phyloP scores from a whole-genome alignment of 2,797 vertebrate genomes.

The Anabacerthia variegaticeps region DNA sequence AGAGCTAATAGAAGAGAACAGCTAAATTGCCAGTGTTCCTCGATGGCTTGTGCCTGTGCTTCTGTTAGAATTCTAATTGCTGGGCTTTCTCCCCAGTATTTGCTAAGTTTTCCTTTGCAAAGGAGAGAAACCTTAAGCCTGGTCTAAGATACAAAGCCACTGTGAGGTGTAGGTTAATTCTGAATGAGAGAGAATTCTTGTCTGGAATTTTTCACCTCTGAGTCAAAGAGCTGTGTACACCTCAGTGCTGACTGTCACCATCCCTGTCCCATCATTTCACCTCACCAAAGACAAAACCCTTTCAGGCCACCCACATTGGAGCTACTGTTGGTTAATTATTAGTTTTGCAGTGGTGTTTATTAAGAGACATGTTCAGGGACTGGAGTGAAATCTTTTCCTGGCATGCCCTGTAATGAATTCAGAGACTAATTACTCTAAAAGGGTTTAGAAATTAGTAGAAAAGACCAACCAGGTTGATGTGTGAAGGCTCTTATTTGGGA shows the following conservation, averaged over 20 bases:
- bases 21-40: neutral
- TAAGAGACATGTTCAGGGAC: neutral
- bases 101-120: neutral
- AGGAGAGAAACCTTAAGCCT: neutral
- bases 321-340: neutral
- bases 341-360: neutral
- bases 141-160: neutral
- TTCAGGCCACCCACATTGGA: neutral
- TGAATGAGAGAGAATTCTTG: neutral
- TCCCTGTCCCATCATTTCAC: neutral
- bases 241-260: accelerated
- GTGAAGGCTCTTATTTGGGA: neutral
- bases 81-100: neutral
- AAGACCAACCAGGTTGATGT: neutral
- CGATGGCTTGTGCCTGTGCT: neutral
- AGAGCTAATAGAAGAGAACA: neutral
- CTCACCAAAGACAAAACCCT: neutral
- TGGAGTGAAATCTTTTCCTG: neutral
- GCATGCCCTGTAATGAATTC: neutral
- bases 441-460: neutral
- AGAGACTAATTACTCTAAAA: neutral
- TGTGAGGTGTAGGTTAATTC: neutral
- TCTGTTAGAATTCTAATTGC: neutral
- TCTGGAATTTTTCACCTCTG: neutral
- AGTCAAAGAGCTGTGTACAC: neutral